Evolutionary conservation across 1,140 invertebrate species (phyloP).

Genomic region (Cryptotermes secundus): DNA sequence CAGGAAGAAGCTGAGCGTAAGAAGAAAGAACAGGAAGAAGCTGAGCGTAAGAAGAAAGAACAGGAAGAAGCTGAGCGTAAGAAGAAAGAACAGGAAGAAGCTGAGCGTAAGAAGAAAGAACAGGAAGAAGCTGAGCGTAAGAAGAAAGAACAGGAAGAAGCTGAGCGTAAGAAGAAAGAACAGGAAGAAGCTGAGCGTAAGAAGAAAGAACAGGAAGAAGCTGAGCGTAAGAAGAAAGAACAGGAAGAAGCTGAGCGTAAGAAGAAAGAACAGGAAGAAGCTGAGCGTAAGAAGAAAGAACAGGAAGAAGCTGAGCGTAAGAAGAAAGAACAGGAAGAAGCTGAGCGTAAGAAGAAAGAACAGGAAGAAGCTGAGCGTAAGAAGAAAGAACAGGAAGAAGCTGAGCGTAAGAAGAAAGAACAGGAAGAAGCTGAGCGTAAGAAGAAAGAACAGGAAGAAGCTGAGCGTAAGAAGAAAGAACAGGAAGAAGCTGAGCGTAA

Average conservation of each 20-base stretch:
- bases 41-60: constrained; percentile 33
- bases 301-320: constrained; percentile 21
- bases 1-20: constrained; percentile 27
- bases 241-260: constrained; percentile 30
- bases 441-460: not conserved
- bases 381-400: constrained; percentile 33
- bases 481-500: not conserved
- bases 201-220: constrained; percentile 31
- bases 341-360: constrained; percentile 32
- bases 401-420: constrained; percentile 23
- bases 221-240: not conserved
- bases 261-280: constrained; percentile 39
- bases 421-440: constrained; percentile 21
- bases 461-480: too few species aligned
- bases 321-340: constrained; percentile 34
- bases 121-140: constrained; percentile 26
- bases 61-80: constrained; percentile 37
- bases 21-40: too few species aligned
- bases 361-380: not conserved
- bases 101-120: constrained; percentile 35
- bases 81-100: constrained; percentile 37
- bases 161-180: constrained; percentile 40
- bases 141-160: constrained; percentile 37
- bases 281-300: constrained; percentile 28
- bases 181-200: constrained; percentile 39